Evolutionary conservation across 2,797 vertebrate genomes (phyloP).

Genomic region (Sebastes goodei): DNA sequence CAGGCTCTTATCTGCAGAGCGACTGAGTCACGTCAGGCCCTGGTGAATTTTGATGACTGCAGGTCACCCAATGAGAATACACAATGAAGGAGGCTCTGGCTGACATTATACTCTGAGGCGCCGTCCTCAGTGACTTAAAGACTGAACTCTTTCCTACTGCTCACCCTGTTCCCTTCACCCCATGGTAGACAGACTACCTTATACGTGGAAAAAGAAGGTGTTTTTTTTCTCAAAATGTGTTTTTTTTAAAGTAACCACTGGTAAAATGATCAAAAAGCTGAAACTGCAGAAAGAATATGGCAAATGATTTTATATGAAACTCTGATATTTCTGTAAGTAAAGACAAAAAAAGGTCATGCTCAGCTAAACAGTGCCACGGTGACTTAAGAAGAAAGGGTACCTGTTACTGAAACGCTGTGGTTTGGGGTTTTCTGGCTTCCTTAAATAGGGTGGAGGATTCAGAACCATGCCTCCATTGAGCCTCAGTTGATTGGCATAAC

Average conservation of each 20-base stretch:
- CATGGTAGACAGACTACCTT: background rate
- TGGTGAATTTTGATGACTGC: conserved; percentile 79
- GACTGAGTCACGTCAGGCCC: conserved; percentile 75
- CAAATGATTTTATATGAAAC: background rate
- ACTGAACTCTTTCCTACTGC: conserved; percentile 27
- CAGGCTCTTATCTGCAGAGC: conserved; percentile 77
- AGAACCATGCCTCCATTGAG: conserved; percentile 65
- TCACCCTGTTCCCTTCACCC: conserved; percentile 8
- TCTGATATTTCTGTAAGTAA: background rate
- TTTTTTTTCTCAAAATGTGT: background rate
- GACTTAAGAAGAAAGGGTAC: conserved; percentile 12
- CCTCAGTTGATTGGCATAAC: conserved; percentile 69
- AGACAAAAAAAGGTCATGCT: background rate
- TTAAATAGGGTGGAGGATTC: conserved; percentile 70
- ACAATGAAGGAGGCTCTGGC: conserved; percentile 71
- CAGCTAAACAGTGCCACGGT: conserved; percentile 1
- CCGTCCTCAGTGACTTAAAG: conserved; percentile 47
- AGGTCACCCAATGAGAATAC: conserved; percentile 77
- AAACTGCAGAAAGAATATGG: background rate
- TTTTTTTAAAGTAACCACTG: background rate
- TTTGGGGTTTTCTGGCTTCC: conserved; percentile 26
- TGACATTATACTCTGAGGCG: conserved; percentile 58
- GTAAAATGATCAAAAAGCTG: background rate
- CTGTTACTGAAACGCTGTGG: conserved; percentile 29
- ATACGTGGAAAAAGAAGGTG: background rate